Evolutionary conservation across 2,797 vertebrate genomes (phyloP), one percentile per base, ranked within the genome.

Genomic region (Vespertilio murinus): DNA sequence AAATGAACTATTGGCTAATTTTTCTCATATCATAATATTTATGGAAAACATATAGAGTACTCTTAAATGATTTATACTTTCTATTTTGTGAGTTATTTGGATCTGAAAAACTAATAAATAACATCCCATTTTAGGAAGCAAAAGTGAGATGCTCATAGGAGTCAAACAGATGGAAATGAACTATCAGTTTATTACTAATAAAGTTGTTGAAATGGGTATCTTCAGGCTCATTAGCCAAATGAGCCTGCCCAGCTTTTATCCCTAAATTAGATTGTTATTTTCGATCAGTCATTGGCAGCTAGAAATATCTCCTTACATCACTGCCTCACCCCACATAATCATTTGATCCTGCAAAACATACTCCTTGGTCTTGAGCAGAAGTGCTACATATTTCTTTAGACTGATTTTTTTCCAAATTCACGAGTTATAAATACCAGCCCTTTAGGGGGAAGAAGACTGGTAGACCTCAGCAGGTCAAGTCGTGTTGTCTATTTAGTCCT

Each of bases 11-110:
- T 45, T 8, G 17, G 2, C 12, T 83, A n/a, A 25, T 49, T 88
- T 91, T 91, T 42, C 47, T 92, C 40, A 75, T 77, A 61, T 93
- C 94, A 80, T 88, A n/a, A 94, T 42, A 28, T 89, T 86, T 90
- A 69, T 94, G 65, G 89, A 89, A 88, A 88, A 88, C 69, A 88
- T 45, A 33, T 8, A 92, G 30, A 79, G 5, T 42, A 73, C 25
- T 77, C 23, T 70, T 77, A n/a, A 88, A 69, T 54, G 17, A 71
- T n/a, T 69, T 78, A 87, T 42, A 75, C 20, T 91, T 95, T 90
- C 47, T 28, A 64, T 40, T 79, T 88, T 83, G 6, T 73, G 59
- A 92, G 33, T 77, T 92, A 56, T 78, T 85, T 86, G 18, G 17
- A 91, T 92, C 80, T 73, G 35, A 88, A 38, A 9, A 38, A 10